phyloP scores from a whole-genome alignment of 2,888 invertebrate species.

The Nemapogon koenigi region DNA sequence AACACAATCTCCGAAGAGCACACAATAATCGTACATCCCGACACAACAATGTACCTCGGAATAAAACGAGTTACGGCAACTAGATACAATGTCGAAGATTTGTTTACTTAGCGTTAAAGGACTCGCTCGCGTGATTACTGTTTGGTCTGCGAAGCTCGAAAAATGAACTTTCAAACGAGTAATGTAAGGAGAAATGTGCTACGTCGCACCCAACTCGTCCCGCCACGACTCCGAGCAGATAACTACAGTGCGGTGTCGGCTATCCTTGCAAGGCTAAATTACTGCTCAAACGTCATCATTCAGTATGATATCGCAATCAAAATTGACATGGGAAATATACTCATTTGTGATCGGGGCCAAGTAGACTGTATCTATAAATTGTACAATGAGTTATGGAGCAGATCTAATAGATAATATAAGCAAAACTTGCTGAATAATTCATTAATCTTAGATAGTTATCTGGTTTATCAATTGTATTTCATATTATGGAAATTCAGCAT shows the following conservation, averaged over 20 bases:
- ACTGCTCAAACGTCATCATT: conserved; percentile 54
- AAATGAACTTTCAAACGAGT: conserved; percentile 35
- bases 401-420: conserved; percentile 23
- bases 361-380: conserved; percentile 48
- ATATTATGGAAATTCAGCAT: too few species aligned
- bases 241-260: conserved; percentile 20
- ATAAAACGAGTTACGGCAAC: conserved; percentile 57
- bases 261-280: conserved; percentile 43
- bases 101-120: conserved; percentile 51
- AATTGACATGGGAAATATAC: conserved; percentile 61
- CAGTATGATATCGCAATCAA: conserved; percentile 58
- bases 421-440: conserved; percentile 43
- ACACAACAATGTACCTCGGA: conserved; percentile 61
- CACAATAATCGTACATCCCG: conserved; percentile 57
- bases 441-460: conserved; percentile 25
- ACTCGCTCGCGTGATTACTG: conserved; percentile 46
- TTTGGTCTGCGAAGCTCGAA: conserved; percentile 24
- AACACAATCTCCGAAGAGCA: conserved; percentile 35
- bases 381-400: conserved; percentile 50
- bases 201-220: conserved; percentile 16
- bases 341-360: conserved; percentile 48
- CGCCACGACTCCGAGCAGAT: background rate
- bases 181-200: conserved; percentile 31
- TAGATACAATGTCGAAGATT: conserved; percentile 60
- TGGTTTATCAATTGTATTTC: too few species aligned